These are phyloP conservation scores for Scaptomyza hsui DNA, from an alignment of 1,140 invertebrate genomes.

Conservation along the genomic window DNA sequence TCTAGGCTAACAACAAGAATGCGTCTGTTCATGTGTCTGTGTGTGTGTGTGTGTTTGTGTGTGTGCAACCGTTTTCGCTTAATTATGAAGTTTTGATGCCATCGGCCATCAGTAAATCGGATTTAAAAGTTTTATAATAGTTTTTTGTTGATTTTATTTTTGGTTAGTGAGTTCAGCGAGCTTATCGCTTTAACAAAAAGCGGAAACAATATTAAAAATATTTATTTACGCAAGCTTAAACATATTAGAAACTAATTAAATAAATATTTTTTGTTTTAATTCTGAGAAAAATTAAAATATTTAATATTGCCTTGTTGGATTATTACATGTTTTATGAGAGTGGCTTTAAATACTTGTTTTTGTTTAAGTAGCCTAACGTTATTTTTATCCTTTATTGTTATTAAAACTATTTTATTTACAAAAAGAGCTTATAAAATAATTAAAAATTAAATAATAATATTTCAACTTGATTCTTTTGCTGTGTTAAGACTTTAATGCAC, in stretches of 20 bases:
- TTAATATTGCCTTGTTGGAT: no score
- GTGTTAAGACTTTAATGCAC: neutral
- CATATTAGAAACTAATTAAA: neutral
- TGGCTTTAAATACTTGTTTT: no score
- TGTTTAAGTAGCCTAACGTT: no score
- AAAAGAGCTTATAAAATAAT: no score
- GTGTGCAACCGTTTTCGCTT: slow-evolving; percentile 14
- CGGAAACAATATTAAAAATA: slow-evolving; percentile 7
- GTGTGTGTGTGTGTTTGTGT: neutral
- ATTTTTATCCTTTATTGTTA: no score
- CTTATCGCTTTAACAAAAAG: slow-evolving; percentile 1
- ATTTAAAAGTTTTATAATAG: slow-evolving; percentile 33
- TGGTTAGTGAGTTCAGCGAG: neutral
- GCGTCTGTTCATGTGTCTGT: neutral
- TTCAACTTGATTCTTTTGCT: no score
- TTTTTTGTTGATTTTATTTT: slow-evolving; percentile 21
- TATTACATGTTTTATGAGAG: no score
- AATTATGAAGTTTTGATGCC: slow-evolving; percentile 43
- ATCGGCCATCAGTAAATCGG: slow-evolving; percentile 23
- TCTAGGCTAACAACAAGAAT: slow-evolving; percentile 40
- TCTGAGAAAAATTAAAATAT: no score
- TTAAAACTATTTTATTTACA: neutral
- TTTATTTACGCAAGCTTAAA: neutral
- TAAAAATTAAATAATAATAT: no score
- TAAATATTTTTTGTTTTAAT: neutral